These are phyloP conservation scores for Cairina moschata DNA, from an alignment of 2,113 vertebrate genomes.

Conservation along the genomic window DNA sequence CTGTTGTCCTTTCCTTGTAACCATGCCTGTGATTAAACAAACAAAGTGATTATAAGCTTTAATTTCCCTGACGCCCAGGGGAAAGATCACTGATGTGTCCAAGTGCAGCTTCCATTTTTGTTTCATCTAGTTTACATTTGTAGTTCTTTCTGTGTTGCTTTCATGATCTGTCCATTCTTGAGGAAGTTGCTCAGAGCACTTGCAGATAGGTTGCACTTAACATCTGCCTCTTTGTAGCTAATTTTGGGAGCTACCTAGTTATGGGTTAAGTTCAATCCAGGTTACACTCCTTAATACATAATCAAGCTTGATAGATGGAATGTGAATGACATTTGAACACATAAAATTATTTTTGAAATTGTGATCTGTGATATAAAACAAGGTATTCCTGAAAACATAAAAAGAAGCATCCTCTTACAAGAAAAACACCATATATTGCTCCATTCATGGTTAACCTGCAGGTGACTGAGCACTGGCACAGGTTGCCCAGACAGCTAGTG, in stretches of 20 bases:
- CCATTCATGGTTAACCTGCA: fast-evolving
- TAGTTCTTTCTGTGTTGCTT: not conserved
- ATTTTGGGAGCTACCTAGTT: not conserved
- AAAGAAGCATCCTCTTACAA: not conserved
- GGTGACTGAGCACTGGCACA: too few species aligned
- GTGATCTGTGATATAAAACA: not conserved
- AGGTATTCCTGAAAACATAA: not conserved
- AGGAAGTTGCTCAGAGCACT: not conserved
- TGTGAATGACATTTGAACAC: not conserved
- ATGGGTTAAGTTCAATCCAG: not conserved
- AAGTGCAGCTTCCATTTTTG: not conserved
- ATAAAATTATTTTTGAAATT: not conserved
- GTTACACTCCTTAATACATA: not conserved
- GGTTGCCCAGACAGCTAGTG: too few species aligned
- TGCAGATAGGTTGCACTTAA: not conserved
- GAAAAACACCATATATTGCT: not conserved
- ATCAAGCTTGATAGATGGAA: not conserved
- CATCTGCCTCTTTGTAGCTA: not conserved
- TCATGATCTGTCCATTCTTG: not conserved
- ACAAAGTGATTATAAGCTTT: not conserved
- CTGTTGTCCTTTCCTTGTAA: not conserved
- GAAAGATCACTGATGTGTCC: not conserved
- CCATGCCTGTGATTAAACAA: not conserved
- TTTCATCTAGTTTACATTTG: not conserved
- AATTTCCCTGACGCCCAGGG: not conserved